These are phyloP conservation scores for Entelurus aequoreus DNA, from an alignment of 2,113 vertebrate species.

Conservation along the genomic window DNA sequence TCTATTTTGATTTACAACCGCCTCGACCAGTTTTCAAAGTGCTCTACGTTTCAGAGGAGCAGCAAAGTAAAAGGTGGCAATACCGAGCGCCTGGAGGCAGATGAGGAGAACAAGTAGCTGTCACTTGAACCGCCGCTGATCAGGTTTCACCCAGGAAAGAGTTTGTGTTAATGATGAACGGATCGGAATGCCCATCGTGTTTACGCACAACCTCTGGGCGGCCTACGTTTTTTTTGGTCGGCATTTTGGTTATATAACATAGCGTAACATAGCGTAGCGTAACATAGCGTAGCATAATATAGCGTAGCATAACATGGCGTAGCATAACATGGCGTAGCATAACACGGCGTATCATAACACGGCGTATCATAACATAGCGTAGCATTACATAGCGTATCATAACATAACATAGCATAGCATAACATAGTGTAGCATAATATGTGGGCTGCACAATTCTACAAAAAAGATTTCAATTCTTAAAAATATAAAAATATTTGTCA, in stretches of 20 bases:
- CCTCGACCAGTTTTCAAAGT: slow-evolving; percentile 58
- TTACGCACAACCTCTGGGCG: slow-evolving; percentile 15
- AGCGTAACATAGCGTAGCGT: too few species aligned
- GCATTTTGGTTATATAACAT: background rate
- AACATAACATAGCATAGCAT: too few species aligned
- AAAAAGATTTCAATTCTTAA: too few species aligned
- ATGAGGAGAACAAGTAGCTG: slow-evolving; percentile 42
- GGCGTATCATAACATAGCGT: too few species aligned
- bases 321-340: too few species aligned
- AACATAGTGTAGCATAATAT: too few species aligned
- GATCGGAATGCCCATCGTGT: slow-evolving; percentile 24
- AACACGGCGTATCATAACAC: too few species aligned
- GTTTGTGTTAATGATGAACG: slow-evolving; percentile 30
- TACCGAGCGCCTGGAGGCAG: slow-evolving; percentile 32
- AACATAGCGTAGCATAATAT: too few species aligned
- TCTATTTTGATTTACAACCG: slow-evolving; percentile 52
- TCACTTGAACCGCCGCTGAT: slow-evolving; percentile 45
- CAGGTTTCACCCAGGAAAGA: slow-evolving; percentile 45
- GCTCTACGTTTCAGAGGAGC: slow-evolving; percentile 33
- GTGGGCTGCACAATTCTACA: too few species aligned
- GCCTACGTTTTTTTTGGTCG: slow-evolving; percentile 16
- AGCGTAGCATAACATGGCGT: too few species aligned
- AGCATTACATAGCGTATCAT: too few species aligned
- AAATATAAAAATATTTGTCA: too few species aligned
- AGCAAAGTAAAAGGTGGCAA: slow-evolving; percentile 45